Conservation (phyloP, 2,113 vertebrate species). For the Peromyscus californicus region DNA sequence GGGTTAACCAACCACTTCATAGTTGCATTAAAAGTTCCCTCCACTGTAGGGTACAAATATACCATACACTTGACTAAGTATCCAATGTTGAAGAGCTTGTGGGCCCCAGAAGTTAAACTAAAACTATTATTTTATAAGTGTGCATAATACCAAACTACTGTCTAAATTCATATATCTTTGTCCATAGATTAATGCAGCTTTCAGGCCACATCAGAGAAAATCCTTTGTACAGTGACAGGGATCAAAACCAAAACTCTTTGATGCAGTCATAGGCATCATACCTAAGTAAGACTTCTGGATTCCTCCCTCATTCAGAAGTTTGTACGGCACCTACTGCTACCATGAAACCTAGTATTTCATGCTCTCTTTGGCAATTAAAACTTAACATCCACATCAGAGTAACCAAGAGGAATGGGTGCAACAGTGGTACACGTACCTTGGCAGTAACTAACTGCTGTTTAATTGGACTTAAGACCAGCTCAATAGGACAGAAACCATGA, state of each 20-base stretch:
- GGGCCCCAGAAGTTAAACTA: neutral
- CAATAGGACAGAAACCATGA: neutral
- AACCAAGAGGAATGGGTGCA: neutral
- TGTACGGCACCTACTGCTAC: neutral
- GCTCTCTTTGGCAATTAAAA: neutral
- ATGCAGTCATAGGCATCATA: neutral
- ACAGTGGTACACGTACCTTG: neutral
- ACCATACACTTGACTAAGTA: neutral
- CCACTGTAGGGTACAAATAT: neutral
- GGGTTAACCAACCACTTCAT: neutral
- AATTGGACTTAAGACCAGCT: neutral
- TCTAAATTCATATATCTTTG: neutral
- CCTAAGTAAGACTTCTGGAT: neutral
- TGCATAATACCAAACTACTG: neutral
- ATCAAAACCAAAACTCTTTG: neutral
- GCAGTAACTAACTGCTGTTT: neutral
- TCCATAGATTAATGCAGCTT: neutral
- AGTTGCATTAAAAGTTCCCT: neutral
- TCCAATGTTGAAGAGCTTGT: neutral
- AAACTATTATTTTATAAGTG: neutral
- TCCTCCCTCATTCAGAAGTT: neutral
- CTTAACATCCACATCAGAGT: neutral
- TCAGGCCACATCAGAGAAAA: neutral
- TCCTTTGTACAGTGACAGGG: neutral
- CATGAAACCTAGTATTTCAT: neutral